These are phyloP conservation scores for Megathymus violae DNA, from an alignment of 1,140 invertebrate species.

Conservation along the genomic window DNA sequence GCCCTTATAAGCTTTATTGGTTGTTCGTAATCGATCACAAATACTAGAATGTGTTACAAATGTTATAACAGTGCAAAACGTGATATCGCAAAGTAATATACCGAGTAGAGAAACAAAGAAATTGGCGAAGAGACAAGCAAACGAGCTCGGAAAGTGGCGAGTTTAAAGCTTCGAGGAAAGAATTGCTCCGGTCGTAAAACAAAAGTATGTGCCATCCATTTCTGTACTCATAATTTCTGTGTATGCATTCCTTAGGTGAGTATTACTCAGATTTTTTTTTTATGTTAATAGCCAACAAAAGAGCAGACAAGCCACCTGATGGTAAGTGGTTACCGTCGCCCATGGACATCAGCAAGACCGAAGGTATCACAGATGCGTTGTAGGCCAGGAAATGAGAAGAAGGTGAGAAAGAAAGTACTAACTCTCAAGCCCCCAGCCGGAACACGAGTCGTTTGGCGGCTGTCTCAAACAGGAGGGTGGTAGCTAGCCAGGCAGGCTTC, in stretches of 20 bases:
- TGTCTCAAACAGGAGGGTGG: too few species aligned
- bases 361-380: too few species aligned
- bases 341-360: too few species aligned
- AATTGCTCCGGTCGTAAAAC: slow-evolving; percentile 49
- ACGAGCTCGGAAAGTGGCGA: slow-evolving; percentile 44
- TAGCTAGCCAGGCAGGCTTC: too few species aligned
- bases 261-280: neutral
- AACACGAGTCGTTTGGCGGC: too few species aligned
- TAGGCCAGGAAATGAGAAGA: too few species aligned
- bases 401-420: too few species aligned
- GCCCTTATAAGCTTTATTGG: too few species aligned
- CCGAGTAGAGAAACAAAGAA: slow-evolving; percentile 53
- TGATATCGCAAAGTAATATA: slow-evolving; percentile 42
- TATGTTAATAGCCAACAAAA: too few species aligned
- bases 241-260: slow-evolving; percentile 13
- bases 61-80: neutral
- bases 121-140: slow-evolving; percentile 61
- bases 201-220: slow-evolving; percentile 47
- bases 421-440: too few species aligned
- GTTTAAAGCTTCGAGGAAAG: slow-evolving; percentile 51
- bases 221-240: slow-evolving; percentile 29
- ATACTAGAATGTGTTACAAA: neutral
- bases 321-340: too few species aligned
- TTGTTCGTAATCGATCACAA: neutral
- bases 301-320: too few species aligned